Percentiles rank a stretch among this genome's conserved stretches.
Conservation (phyloP, 2,113 vertebrate genomes). For the Boulengeromyrus knoepffleri region DNA sequence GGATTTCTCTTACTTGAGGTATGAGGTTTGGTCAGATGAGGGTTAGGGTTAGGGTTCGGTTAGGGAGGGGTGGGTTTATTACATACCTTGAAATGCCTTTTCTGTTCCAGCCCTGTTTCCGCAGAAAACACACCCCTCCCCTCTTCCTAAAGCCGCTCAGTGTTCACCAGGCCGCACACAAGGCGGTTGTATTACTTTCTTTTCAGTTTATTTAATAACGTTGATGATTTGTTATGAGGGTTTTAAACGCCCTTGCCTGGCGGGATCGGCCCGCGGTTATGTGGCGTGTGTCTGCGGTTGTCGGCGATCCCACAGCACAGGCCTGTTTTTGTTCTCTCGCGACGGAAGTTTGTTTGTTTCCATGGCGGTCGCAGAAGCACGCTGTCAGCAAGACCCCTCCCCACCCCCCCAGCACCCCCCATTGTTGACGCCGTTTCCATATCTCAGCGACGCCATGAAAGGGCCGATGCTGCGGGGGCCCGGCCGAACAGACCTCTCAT, state of each 20-base stretch:
- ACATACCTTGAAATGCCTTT: not conserved
- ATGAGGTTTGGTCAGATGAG: not conserved
- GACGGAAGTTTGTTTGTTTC: not conserved
- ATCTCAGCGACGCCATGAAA: not conserved
- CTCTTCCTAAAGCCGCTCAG: not conserved
- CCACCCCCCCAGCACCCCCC: not conserved
- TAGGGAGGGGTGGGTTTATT: not conserved
- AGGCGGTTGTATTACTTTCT: not conserved
- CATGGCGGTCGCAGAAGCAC: not conserved
- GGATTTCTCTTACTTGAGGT: not conserved
- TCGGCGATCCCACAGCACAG: not conserved
- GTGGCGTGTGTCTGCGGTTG: not conserved
- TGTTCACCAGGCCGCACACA: not conserved
- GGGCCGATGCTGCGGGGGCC: not conserved
- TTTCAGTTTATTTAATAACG: not conserved
- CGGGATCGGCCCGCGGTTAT: not conserved
- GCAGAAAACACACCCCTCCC: not conserved
- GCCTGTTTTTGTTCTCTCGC: not conserved
- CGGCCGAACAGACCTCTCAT: not conserved
- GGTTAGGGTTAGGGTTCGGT: not conserved
- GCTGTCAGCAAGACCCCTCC: not conserved
- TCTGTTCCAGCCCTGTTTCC: not conserved
- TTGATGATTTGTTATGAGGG: not conserved
- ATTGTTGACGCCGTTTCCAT: not conserved
- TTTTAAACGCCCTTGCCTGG: not conserved